Conservation (phyloP, 2,797 vertebrate species). For the Sebastes aleutianus region DNA sequence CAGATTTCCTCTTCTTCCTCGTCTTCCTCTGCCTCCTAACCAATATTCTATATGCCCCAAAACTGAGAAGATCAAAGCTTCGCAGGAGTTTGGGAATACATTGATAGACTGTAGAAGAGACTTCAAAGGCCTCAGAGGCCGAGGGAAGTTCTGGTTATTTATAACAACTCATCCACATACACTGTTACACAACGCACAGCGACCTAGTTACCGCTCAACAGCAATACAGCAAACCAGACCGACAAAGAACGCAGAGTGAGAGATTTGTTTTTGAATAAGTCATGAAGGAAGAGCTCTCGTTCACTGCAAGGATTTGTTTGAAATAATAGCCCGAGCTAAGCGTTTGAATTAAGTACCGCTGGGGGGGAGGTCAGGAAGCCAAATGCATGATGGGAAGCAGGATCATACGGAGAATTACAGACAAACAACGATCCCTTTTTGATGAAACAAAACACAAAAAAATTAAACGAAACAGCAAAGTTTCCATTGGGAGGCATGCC, state of each 20-base stretch:
- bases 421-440: neutral
- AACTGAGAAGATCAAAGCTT: conserved; percentile 54
- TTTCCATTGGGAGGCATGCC: neutral
- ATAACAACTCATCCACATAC: conserved; percentile 67
- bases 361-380: neutral
- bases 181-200: conserved; percentile 70
- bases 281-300: conserved; percentile 15
- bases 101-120: conserved; percentile 36
- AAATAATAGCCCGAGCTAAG: neutral
- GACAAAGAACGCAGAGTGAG: conserved; percentile 21
- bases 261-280: conserved; percentile 44
- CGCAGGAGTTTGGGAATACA: conserved; percentile 54
- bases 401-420: neutral
- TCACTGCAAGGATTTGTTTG: neutral
- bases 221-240: conserved; percentile 37
- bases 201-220: conserved; percentile 75
- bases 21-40: neutral
- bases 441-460: neutral
- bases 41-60: conserved; percentile 26
- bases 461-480: neutral
- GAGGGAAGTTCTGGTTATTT: conserved; percentile 73
- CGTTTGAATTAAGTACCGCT: neutral
- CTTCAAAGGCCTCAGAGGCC: conserved; percentile 66
- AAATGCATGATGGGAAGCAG: conserved; percentile 11
- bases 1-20: neutral